Base-by-base conservation (phyloP, 2,113 vertebrate species). In the Pterocles gutturalis region DNA sequence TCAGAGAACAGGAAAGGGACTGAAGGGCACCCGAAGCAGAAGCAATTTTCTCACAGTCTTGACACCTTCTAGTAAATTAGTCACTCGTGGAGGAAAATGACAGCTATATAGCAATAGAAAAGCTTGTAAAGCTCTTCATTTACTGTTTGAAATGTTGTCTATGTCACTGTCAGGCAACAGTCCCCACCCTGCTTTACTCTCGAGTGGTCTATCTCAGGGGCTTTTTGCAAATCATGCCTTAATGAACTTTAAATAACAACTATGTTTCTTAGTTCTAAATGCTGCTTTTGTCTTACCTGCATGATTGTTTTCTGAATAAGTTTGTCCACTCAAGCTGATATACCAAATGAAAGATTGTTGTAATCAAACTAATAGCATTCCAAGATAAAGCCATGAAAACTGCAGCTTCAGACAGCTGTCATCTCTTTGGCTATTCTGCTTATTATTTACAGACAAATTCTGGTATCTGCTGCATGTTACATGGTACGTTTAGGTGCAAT, bases 41-140 rank as follows among this genome's bases (percentile, higher is more conserved):
- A 87, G 75, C 6, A 21, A 94, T 78, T 91, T 91, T 89, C 93
- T 95, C 83, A 53, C 61, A 69, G 49, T 77, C 77, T 72, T 95
- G 79, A 89, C 90, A 89, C n/a, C 83, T 87, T 69, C 83, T 71
- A 92, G 88, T 93, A 96, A 93, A 96, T 92, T 79, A 97, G 83
- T 90, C 86, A 64, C 87, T 90, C 83, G 73, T 89, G 10, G 13
- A 87, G 45, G 79, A 43, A 92, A 92, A 90, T 81, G 83, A 91
- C 96, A 97, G 83, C 70, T 91, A 73, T 45, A 67, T 11, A 96
- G 77, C 53, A 91, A 71, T 9, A 84, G 58, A 38, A 17, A 71
- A 85, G 75, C 90, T 71, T 48, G 72, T 66, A 91, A 64, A 87
- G 89, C 80, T 97, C 80, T 94, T 84, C 60, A 79, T 76, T 96